These are phyloP conservation scores for Carassius auratus DNA, from an alignment of 2,113 vertebrate species.

Conservation along the genomic window DNA sequence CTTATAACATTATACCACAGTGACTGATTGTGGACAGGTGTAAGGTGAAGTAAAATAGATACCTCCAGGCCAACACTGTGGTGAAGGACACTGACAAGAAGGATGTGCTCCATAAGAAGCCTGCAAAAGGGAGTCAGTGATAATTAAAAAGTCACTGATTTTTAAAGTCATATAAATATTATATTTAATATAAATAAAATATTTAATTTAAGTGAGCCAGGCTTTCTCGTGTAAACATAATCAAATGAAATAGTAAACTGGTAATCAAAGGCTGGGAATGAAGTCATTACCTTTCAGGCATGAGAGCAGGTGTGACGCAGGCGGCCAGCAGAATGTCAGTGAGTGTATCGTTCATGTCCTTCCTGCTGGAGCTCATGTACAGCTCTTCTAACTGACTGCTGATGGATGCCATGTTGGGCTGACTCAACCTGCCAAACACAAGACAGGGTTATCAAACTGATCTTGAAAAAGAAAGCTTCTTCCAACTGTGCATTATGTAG, in stretches of 20 bases:
- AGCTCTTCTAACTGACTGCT: constrained; percentile 90
- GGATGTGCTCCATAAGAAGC: constrained; percentile 89
- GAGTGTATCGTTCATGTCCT: constrained; percentile 91
- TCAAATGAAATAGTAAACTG: neutral
- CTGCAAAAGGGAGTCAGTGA: constrained; percentile 52
- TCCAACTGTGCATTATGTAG: neutral
- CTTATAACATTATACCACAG: neutral
- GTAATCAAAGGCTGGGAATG: neutral
- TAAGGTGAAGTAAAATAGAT: constrained; percentile 28
- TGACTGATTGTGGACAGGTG: neutral
- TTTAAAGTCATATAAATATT: neutral
- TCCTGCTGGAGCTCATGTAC: constrained; percentile 92
- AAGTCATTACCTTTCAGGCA: constrained; percentile 76
- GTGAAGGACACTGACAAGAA: constrained; percentile 91
- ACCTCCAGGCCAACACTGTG: constrained; percentile 91
- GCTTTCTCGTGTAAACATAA: too few relatives aligned
- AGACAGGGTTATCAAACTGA: neutral
- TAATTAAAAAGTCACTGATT: neutral
- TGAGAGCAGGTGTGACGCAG: constrained; percentile 81
- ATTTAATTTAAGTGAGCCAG: too few relatives aligned
- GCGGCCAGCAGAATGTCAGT: constrained; percentile 80
- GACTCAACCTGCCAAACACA: constrained; percentile 80
- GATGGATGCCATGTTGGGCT: constrained; percentile 88
- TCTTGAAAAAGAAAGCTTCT: neutral
- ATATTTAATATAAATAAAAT: too few relatives aligned